These are phyloP conservation scores for Cotesia glomerata DNA, from an alignment of 1,140 invertebrate species.

Conservation along the genomic window DNA sequence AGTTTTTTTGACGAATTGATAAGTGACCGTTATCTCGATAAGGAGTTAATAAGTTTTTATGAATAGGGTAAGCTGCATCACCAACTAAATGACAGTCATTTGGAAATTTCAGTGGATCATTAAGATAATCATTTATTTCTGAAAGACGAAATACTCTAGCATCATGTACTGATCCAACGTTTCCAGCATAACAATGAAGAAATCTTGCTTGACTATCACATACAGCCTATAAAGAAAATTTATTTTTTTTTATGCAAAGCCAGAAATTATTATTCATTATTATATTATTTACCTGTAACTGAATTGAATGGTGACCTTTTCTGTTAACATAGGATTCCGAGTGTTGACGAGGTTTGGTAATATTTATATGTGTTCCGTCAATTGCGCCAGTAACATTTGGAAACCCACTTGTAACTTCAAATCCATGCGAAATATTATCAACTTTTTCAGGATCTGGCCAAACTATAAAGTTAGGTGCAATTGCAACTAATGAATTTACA, in stretches of 20 bases:
- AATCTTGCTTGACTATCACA: constrained; percentile 15
- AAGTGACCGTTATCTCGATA: background rate
- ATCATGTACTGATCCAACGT: constrained; percentile 24
- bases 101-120: background rate
- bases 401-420: constrained; percentile 18
- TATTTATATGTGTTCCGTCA: constrained; percentile 33
- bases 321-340: background rate
- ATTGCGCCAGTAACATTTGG: constrained; percentile 32
- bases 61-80: background rate
- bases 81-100: background rate
- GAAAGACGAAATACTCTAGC: constrained; percentile 10
- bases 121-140: background rate
- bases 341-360: constrained; percentile 27
- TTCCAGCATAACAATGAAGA: constrained; percentile 9
- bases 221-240: background rate
- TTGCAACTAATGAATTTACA: no score
- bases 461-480: no score
- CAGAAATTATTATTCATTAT: no score
- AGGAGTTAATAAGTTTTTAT: background rate
- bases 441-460: no score
- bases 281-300: no score
- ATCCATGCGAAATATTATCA: background rate
- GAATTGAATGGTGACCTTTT: background rate
- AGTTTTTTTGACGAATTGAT: background rate
- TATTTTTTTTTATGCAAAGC: no score